Evolutionary conservation across 2,888 invertebrate genomes (phyloP).

Genomic region (Lumbricus terrestris): DNA sequence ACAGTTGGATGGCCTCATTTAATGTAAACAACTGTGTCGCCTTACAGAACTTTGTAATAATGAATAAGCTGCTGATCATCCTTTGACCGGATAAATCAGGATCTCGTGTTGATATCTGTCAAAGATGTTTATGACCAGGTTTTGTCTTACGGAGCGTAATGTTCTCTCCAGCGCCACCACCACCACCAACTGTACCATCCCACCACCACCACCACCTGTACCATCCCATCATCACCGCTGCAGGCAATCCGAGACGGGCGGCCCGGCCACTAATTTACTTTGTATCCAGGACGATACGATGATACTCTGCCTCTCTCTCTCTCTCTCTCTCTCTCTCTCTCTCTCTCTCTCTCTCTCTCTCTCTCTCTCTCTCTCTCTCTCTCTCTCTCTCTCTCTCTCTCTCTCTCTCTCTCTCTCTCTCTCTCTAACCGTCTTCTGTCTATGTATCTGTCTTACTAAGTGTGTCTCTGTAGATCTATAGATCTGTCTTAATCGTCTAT

Average conservation of each 20-base stretch:
- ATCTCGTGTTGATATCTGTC: conserved; percentile 3
- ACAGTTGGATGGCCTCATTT: background rate
- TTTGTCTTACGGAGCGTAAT: background rate
- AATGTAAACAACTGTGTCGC: background rate
- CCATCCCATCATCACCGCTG: background rate
- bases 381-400: background rate
- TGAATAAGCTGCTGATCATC: background rate
- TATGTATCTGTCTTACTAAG: background rate
- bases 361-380: background rate
- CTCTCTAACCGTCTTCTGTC: background rate
- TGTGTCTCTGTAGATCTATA: too few species aligned
- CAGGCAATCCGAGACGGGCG: background rate
- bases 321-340: background rate
- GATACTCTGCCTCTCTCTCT: background rate
- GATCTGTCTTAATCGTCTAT: too few species aligned
- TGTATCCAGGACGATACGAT: background rate
- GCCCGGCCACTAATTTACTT: background rate
- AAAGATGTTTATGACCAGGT: background rate
- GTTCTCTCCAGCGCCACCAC: background rate
- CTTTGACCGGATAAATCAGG: background rate
- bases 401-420: background rate
- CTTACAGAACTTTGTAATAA: background rate
- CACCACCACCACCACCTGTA: background rate
- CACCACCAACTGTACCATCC: background rate
- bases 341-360: background rate